Evolutionary conservation across 2,888 invertebrate species (phyloP).

Genomic region (Heliconius ismenius): DNA sequence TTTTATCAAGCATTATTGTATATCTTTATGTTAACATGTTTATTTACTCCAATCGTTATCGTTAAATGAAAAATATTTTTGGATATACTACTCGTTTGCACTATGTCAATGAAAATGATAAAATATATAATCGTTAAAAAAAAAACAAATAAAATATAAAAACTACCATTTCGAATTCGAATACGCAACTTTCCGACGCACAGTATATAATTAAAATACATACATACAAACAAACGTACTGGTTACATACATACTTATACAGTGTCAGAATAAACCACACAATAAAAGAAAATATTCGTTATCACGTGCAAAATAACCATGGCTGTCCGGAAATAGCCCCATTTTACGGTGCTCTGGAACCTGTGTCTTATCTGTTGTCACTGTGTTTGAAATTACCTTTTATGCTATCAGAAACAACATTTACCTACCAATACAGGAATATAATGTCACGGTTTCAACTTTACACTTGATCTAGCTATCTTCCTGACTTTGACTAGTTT

Average conservation of each 20-base stretch:
- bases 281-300: constrained; percentile 15
- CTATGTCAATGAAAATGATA: not conserved
- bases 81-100: no score
- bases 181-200: not conserved
- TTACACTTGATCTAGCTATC: not conserved
- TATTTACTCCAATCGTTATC: no score
- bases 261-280: not conserved
- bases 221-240: not conserved
- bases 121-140: not conserved
- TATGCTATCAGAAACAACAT: not conserved
- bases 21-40: no score
- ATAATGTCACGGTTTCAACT: not conserved
- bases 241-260: not conserved
- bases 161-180: not conserved
- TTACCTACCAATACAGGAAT: constrained; percentile 4
- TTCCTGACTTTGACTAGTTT: not conserved
- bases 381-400: constrained; percentile 13
- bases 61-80: no score
- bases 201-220: not conserved
- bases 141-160: not conserved
- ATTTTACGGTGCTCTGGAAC: constrained; percentile 27
- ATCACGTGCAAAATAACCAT: constrained; percentile 29
- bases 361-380: constrained; percentile 27
- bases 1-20: no score
- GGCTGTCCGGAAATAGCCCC: constrained; percentile 32